Evolutionary conservation across 2,797 vertebrate genomes (phyloP).

Genomic region (Sebastes vulpes): DNA sequence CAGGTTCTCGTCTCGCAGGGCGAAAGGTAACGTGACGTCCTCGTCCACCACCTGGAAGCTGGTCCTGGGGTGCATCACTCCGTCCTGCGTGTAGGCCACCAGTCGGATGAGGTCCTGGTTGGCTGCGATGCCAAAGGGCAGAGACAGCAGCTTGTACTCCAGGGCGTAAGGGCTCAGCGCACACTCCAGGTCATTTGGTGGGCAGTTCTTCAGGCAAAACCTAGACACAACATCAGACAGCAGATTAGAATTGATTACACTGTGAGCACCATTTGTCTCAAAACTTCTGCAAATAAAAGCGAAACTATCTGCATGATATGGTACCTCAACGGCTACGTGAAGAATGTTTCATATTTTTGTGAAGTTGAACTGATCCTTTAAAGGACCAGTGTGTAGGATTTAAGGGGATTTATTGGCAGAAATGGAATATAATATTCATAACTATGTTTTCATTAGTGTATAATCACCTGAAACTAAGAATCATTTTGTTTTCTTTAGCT

Average conservation of each 20-base stretch:
- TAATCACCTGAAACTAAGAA: too few relatives aligned
- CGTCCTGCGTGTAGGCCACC: slow-evolving; percentile 96
- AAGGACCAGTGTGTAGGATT: neutral
- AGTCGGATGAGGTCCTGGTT: slow-evolving; percentile 97
- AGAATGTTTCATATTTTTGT: neutral
- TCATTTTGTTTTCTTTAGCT: too few relatives aligned
- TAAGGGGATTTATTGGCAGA: too few relatives aligned
- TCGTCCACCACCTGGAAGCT: slow-evolving; percentile 90
- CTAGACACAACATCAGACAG: slow-evolving; percentile 68
- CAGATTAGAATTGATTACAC: neutral
- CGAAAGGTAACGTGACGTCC: slow-evolving; percentile 89
- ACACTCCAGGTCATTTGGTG: slow-evolving; percentile 94
- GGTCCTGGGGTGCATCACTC: slow-evolving; percentile 95
- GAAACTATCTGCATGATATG: neutral
- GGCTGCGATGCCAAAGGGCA: slow-evolving; percentile 94
- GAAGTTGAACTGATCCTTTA: neutral
- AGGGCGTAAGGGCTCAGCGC: slow-evolving; percentile 93
- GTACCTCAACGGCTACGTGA: neutral
- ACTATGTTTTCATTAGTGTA: too few relatives aligned
- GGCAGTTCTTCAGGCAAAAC: slow-evolving; percentile 96
- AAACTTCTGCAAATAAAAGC: neutral
- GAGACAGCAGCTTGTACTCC: slow-evolving; percentile 97
- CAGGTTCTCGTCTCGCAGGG: slow-evolving; percentile 93
- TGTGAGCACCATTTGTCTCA: neutral
- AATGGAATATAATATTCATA: too few relatives aligned